These are phyloP conservation scores for Acanthis flammea DNA, from an alignment of 2,797 vertebrate species.

Conservation along the genomic window DNA sequence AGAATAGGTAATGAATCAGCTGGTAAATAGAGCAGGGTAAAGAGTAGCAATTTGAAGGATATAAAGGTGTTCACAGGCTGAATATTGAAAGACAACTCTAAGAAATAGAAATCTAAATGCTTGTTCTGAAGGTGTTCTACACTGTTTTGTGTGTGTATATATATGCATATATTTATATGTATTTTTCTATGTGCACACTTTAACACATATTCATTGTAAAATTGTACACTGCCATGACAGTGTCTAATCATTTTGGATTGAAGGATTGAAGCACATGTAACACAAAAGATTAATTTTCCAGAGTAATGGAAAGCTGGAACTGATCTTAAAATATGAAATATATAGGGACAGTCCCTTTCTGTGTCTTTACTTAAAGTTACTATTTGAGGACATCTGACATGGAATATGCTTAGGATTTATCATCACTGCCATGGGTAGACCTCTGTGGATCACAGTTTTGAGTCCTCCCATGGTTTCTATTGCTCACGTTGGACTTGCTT, in stretches of 20 bases:
- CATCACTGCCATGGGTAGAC: not conserved
- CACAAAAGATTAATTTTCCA: not conserved
- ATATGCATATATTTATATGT: not conserved
- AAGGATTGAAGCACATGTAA: not conserved
- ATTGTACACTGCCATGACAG: not conserved
- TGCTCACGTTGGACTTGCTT: not conserved
- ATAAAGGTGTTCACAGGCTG: not conserved
- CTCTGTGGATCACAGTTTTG: not conserved
- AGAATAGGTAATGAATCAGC: fast-evolving
- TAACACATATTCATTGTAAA: not conserved
- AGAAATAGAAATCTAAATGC: not conserved
- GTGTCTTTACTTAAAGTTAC: not conserved
- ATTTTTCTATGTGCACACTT: not conserved
- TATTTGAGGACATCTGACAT: not conserved
- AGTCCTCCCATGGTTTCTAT: not conserved
- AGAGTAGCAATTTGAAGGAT: not conserved
- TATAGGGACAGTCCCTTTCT: not conserved
- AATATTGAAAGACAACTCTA: not conserved
- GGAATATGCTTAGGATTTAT: not conserved
- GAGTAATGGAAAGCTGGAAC: not conserved
- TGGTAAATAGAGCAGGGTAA: not conserved
- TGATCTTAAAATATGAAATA: not conserved
- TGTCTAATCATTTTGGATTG: not conserved
- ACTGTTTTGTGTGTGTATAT: not conserved
- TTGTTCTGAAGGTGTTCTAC: not conserved